phyloP scores from a whole-genome alignment of 2,113 vertebrate genomes.

The Tachuris rubrigastra region DNA sequence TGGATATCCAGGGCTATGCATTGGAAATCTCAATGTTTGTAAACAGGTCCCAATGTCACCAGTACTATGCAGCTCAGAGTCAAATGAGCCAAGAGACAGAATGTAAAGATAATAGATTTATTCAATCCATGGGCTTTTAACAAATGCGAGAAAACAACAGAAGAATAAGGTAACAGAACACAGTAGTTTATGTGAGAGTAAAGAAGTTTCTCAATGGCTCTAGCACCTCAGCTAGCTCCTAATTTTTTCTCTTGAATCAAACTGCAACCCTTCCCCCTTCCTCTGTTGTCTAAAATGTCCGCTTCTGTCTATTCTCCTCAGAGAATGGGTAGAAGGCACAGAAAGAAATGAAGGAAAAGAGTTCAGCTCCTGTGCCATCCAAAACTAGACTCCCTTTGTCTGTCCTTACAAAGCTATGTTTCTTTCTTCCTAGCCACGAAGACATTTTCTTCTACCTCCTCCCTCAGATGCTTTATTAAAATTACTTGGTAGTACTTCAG shows the following conservation, averaged over 20 bases:
- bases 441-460: neutral
- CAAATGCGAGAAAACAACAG: neutral
- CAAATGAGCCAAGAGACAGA: neutral
- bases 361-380: neutral
- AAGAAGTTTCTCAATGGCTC: neutral
- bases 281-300: neutral
- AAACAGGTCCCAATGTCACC: neutral
- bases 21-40: neutral
- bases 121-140: neutral
- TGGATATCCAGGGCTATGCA: neutral
- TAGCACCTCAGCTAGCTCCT: neutral
- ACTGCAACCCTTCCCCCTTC: neutral
- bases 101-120: neutral
- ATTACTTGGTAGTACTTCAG: neutral
- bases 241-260: neutral
- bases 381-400: neutral
- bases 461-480: neutral
- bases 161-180: neutral
- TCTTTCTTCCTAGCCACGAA: neutral
- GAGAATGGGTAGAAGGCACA: neutral
- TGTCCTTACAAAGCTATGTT: neutral
- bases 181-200: neutral
- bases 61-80: neutral
- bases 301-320: neutral
- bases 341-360: neutral